phyloP scores from a whole-genome alignment of 2,113 vertebrate species.

The Rallus limicola region DNA sequence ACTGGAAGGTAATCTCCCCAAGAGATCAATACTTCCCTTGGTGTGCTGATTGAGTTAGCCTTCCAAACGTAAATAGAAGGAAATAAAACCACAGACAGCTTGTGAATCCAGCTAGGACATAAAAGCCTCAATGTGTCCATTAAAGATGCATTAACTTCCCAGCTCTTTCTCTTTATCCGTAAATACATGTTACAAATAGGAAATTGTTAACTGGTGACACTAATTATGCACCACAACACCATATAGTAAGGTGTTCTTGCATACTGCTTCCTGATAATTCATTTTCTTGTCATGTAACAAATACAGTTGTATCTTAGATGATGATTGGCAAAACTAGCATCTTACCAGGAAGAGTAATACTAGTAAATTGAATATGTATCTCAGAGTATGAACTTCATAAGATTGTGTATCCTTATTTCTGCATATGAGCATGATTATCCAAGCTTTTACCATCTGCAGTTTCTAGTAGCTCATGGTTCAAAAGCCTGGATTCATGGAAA shows the following conservation, averaged over 20 bases:
- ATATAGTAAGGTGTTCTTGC: not conserved
- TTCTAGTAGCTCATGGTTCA: not conserved
- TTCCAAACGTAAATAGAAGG: not conserved
- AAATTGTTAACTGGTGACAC: not conserved
- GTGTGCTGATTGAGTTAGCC: conserved; percentile 5
- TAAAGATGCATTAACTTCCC: conserved; percentile 7
- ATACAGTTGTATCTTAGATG: not conserved
- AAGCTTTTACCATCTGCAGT: not conserved
- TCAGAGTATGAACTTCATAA: not conserved
- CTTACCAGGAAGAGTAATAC: not conserved
- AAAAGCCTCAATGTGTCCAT: not conserved
- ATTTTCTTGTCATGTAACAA: not conserved
- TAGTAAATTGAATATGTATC: not conserved
- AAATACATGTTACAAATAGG: not conserved
- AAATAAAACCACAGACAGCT: not conserved
- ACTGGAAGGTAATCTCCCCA: not conserved
- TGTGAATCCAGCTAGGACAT: not conserved
- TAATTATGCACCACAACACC: not conserved
- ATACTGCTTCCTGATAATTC: not conserved
- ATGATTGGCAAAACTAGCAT: not conserved
- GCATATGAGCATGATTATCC: not conserved
- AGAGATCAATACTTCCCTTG: not conserved
- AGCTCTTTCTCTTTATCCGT: not conserved
- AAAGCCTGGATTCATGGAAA: not conserved
- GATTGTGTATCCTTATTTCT: not conserved